Base-by-base conservation (phyloP, 2,888 invertebrate genomes). In the Netelia melanura region DNA sequence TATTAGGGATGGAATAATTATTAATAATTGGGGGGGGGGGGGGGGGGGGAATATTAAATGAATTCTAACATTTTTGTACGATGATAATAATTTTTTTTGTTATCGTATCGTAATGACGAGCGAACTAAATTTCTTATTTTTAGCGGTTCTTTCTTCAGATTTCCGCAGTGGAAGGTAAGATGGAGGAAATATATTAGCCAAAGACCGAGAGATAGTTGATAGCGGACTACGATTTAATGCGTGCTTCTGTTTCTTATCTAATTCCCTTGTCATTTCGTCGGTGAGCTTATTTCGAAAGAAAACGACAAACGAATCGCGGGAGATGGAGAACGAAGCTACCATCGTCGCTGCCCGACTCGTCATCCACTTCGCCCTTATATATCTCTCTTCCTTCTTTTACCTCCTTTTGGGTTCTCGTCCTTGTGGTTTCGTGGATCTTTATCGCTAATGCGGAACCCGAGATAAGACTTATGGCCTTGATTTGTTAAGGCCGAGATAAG, bases 401-500 rank as follows among this genome's bases (percentile, higher is more conserved):
- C 76, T 44, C 68, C 21, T 58, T 21, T 58, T 58, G 21, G 17
- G 30, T 21, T 23, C 71, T 56, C 52, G 48, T 58, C 48, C 70
- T 43, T 65, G 74, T 58, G 86, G 86, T 88, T 88, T 90, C 88
- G 88, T 89, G 88, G 90, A 90, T 91, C 38, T 87, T 89, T 90
- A 91, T 91, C 91, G 86, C 81, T 90, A 90, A 90, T 89, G 87
- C 89, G 89, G 83, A 58, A 64, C 44, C 88, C 89, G 87, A 87
- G 89, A 90, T 90, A 91, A 89, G 87, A 84, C 82, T 86, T 77
- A 86, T 82, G 87, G 84, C 75, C 86, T 86, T 90, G 91, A 91
- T 91, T 91, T 90, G 91, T 91, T 88, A 80, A 89, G 77, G 58
- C 58, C 80, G 81, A 86, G 91, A 91, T 91, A 90, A 89, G 89